phyloP scores from a whole-genome alignment of 2,113 vertebrate genomes.

The Hyla sarda region DNA sequence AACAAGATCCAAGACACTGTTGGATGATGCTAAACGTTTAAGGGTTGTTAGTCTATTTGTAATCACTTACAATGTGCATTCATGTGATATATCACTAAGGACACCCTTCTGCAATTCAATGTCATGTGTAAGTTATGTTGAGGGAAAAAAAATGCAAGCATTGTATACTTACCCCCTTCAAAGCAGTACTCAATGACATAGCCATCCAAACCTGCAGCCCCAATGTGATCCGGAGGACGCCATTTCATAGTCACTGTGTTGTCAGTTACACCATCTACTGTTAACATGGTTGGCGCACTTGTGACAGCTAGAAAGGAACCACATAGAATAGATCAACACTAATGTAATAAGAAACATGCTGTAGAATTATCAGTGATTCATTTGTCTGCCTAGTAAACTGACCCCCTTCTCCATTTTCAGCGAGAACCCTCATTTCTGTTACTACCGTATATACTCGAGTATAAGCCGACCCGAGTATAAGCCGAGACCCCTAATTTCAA shows the following conservation, averaged over 20 bases:
- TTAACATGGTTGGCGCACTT: conserved; percentile 92
- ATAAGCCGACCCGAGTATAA: no score
- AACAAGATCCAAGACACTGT: background rate
- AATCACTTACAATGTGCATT: background rate
- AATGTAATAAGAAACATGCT: background rate
- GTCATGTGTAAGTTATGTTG: background rate
- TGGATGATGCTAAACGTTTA: background rate
- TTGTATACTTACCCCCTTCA: conserved; percentile 92
- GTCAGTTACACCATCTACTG: conserved; percentile 92
- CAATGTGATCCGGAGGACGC: conserved; percentile 96
- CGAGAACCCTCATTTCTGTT: background rate
- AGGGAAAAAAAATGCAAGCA: background rate
- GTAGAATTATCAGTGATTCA: background rate
- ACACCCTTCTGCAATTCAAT: background rate
- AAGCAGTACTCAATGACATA: conserved; percentile 94
- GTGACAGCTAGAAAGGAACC: conserved; percentile 83
- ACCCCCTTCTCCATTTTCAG: background rate
- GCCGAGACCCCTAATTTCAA: no score
- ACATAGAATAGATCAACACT: background rate
- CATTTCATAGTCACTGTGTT: conserved; percentile 91
- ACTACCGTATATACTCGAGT: no score
- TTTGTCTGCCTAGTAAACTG: background rate
- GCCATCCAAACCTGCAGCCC: conserved; percentile 93
- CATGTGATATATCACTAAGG: background rate
- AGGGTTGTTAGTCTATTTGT: background rate